Evolutionary conservation across 2,113 vertebrate genomes (phyloP), one percentile per base, ranked within the genome.

Genomic region (Myotis lucifugus): DNA sequence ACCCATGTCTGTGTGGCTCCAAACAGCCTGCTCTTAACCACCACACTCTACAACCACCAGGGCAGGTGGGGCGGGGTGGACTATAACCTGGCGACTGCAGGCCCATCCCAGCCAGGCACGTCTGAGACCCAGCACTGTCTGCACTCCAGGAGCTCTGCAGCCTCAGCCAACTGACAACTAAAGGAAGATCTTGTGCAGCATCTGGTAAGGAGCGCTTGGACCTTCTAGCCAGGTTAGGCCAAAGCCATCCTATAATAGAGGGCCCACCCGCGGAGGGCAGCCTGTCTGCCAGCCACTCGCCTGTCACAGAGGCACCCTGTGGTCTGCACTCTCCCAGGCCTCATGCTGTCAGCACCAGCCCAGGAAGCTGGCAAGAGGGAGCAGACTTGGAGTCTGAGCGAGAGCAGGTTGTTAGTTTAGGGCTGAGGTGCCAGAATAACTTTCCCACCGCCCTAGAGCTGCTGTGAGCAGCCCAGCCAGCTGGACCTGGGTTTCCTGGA

Each of bases 1-100:
- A 83, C 1, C 32, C 5, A 81, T 25, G 3, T 70, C 77, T 70
- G 1, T 40, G 25, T 69, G 82, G 61, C 70, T 64, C 40, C 29
- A 37, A 64, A 89, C 46, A 12, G 23, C 54, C 46, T 76, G 9
- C 34, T 72, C 17, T n/a, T 56, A 79, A 54, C 46, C 52, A 25
- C 11, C 13, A n/a, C 34, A 6, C 42, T 61, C 32, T 64, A 72
- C 50, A 90, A 64, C 37, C 29, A 40, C 12, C 8, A 34, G 5
- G 3, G n/a, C 37, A n/a, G n/a, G n/a, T n/a, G 2, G 2, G 0
- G 14, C 0, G 4, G 15, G 21, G 5, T 4, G 8, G 32, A 7
- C 0, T 59, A 9, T 25, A 42, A 10, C 64, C 56, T 11, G 59
- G 46, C 3, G 2, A 17, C n/a, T 85, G 40, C 18, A 72, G 32